These are phyloP conservation scores for Pogonocichla stellata DNA, from an alignment of 2,113 vertebrate genomes.

Conservation along the genomic window DNA sequence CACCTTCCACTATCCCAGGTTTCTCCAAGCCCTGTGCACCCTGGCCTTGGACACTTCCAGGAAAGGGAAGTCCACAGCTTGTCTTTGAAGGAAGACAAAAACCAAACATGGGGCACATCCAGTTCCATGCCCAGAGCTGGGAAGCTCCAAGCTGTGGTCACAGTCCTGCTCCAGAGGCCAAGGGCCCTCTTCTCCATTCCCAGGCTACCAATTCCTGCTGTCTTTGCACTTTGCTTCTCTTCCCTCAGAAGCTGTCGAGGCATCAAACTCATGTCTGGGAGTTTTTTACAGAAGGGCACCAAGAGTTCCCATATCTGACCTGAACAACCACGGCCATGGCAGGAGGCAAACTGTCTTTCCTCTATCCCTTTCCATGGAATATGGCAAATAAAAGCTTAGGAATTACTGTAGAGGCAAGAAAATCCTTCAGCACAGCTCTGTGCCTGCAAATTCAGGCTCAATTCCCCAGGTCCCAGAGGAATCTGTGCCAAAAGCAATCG, in stretches of 20 bases:
- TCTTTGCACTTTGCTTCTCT: neutral
- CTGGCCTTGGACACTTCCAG: neutral
- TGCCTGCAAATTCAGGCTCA: neutral
- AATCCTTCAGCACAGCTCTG: neutral
- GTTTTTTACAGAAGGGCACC: neutral
- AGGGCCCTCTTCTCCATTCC: neutral
- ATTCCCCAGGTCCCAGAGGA: neutral
- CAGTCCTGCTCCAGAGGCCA: neutral
- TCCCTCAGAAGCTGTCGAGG: neutral
- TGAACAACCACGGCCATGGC: fast-evolving
- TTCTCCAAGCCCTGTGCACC: neutral
- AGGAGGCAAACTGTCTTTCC: neutral
- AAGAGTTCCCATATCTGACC: fast-evolving
- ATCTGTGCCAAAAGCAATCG: neutral
- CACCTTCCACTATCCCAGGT: neutral
- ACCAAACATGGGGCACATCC: fast-evolving
- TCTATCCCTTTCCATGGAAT: neutral
- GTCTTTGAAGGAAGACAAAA: neutral
- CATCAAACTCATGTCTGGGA: neutral
- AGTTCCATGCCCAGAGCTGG: neutral
- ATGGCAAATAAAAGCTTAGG: neutral
- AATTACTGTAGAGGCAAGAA: neutral
- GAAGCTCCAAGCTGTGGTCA: neutral
- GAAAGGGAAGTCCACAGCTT: neutral
- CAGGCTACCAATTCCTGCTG: neutral